A percentile compares a stretch with the other conserved stretches of the same genome.
These are phyloP conservation scores for Cordylochernes scorpioides DNA, from an alignment of 2,888 invertebrate genomes.

Conservation along the genomic window DNA sequence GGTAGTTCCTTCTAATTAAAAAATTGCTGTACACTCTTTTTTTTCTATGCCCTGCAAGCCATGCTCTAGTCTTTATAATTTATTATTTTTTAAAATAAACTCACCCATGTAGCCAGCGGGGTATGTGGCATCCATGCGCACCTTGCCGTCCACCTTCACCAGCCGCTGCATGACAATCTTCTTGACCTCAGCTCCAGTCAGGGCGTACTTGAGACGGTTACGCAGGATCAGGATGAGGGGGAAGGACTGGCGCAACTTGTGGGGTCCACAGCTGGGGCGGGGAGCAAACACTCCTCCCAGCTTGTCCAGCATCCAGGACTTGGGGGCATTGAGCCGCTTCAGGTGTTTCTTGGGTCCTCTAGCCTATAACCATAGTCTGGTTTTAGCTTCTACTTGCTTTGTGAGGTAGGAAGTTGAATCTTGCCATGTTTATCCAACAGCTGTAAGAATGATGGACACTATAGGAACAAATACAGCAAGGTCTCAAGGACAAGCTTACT, in stretches of 20 bases:
- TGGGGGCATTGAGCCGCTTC: conserved; percentile 95
- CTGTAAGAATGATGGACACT: no score
- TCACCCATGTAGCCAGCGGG: conserved; percentile 98
- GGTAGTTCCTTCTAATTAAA: no score
- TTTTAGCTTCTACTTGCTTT: no score
- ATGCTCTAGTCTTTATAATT: no score
- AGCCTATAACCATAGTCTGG: conserved; percentile 30
- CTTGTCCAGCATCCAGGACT: conserved; percentile 99
- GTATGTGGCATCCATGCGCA: conserved; percentile 85
- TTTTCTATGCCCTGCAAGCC: no score
- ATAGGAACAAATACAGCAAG: no score
- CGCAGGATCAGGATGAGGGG: conserved; percentile 87
- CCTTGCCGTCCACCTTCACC: conserved; percentile 92
- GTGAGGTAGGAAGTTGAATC: no score
- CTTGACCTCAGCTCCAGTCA: conserved; percentile 81
- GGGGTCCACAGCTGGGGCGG: conserved; percentile 86
- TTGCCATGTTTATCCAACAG: no score
- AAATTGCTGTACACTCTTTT: no score
- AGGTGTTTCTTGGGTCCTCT: conserved; percentile 98
- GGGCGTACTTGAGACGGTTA: conserved; percentile 89
- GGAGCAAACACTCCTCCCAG: conserved; percentile 86
- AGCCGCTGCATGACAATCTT: conserved; percentile 94
- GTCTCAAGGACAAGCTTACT: no score
- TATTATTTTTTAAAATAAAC: no score
- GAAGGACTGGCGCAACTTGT: conserved; percentile 84